Percentiles rank a stretch among this genome's conserved stretches.
phyloP scores from a whole-genome alignment of 1,140 invertebrate species.

The Bombus polaris region DNA sequence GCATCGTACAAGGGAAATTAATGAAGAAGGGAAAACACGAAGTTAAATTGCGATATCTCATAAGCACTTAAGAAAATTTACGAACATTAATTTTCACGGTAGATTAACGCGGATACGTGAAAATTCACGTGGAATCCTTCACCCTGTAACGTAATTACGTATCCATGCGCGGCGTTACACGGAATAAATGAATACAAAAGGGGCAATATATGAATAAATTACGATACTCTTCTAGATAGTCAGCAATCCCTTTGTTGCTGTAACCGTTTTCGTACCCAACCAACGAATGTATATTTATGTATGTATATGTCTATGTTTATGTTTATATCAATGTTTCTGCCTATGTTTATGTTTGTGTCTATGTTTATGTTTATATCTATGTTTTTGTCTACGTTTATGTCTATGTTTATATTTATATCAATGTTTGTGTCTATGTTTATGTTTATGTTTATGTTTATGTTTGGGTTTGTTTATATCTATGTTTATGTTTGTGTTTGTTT shows the following conservation, averaged over 20 bases:
- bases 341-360: too few relatives aligned
- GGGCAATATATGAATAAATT: neutral
- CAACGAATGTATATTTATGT: neutral
- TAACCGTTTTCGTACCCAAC: neutral
- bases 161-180: neutral
- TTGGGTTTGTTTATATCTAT: rapidly evolving
- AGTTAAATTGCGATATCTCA: constrained; percentile 12
- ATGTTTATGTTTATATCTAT: too few relatives aligned
- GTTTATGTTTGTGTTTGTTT: rapidly evolving
- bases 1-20: neutral
- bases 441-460: rapidly evolving
- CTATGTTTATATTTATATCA: too few relatives aligned
- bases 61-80: neutral
- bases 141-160: neutral
- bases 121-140: neutral
- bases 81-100: constrained; percentile 2
- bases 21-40: neutral
- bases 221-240: neutral
- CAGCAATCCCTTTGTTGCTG: neutral
- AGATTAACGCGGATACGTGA: constrained; percentile 1
- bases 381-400: too few relatives aligned
- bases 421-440: too few relatives aligned
- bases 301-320: neutral
- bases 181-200: neutral
- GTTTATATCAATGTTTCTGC: too few relatives aligned